Percentiles rank a stretch among this genome's conserved stretches.
These are phyloP conservation scores for Mimumesa dahlbomi DNA, from an alignment of 2,888 invertebrate genomes.

Conservation along the genomic window DNA sequence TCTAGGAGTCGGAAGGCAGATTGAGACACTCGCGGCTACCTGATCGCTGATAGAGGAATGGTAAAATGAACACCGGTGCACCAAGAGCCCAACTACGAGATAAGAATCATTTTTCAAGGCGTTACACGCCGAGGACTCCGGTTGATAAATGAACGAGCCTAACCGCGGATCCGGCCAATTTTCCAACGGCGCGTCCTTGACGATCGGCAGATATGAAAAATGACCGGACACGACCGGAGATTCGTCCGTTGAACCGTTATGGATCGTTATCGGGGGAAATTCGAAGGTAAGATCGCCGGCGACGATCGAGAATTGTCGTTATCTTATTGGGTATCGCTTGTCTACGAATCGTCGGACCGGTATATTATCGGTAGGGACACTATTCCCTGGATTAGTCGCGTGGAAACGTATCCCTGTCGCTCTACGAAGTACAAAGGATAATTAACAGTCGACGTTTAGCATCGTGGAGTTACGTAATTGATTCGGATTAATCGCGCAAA, in stretches of 20 bases:
- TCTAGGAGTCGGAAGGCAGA: constrained; percentile 33
- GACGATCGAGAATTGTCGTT: constrained; percentile 1
- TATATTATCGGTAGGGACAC: too few species aligned
- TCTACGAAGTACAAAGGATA: too few species aligned
- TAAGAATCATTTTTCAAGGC: constrained; percentile 67
- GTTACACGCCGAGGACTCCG: constrained; percentile 41
- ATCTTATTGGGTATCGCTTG: too few species aligned
- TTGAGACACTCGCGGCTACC: constrained; percentile 65
- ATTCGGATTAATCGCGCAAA: too few species aligned
- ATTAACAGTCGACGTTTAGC: too few species aligned
- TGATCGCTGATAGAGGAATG: constrained; percentile 66
- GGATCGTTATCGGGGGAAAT: constrained; percentile 36
- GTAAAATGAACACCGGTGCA: constrained; percentile 63
- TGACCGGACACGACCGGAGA: constrained; percentile 13
- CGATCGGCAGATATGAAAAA: constrained; percentile 36
- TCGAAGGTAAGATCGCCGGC: constrained; percentile 42
- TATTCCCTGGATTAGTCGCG: too few species aligned
- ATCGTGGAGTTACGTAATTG: too few species aligned
- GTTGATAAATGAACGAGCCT: constrained; percentile 58
- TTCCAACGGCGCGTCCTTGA: constrained; percentile 50
- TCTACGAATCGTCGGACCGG: too few species aligned
- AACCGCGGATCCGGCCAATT: constrained; percentile 35
- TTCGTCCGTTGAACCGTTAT: constrained; percentile 12
- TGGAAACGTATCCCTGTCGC: too few species aligned
- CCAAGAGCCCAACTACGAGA: constrained; percentile 52